Conservation (phyloP, 1,140 invertebrate genomes). For the Harpegnathos saltator region DNA sequence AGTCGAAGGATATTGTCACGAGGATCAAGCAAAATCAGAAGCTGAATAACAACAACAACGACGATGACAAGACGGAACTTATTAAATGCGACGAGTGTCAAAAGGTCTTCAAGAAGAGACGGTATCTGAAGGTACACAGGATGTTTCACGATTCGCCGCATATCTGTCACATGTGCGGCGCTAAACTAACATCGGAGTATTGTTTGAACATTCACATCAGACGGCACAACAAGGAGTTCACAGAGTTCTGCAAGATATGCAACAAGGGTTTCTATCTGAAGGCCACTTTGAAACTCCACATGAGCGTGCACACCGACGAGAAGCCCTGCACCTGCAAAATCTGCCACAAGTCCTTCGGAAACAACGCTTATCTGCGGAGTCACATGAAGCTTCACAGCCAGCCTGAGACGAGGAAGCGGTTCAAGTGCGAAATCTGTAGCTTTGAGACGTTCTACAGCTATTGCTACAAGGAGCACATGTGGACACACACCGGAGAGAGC, state of each 20-base stretch:
- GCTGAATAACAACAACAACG: constrained; percentile 89
- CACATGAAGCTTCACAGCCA: constrained; percentile 76
- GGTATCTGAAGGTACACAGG: constrained; percentile 77
- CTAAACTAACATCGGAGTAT: constrained; percentile 74
- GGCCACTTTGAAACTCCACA: constrained; percentile 83
- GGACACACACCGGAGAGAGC: constrained; percentile 85
- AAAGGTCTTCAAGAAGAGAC: constrained; percentile 78
- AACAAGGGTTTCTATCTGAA: constrained; percentile 90
- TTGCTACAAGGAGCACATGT: constrained; percentile 85
- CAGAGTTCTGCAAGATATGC: constrained; percentile 88
- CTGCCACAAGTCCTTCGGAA: constrained; percentile 85
- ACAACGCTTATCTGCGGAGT: constrained; percentile 71
- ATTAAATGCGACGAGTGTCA: constrained; percentile 87
- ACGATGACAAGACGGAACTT: constrained; percentile 88
- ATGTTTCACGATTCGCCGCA: constrained; percentile 70
- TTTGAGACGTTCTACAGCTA: constrained; percentile 77
- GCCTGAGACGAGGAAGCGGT: constrained; percentile 70
- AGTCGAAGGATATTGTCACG: constrained; percentile 84
- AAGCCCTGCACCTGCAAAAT: constrained; percentile 82
- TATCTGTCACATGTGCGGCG: constrained; percentile 79
- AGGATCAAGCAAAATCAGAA: constrained; percentile 1
- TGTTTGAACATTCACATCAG: constrained; percentile 77
- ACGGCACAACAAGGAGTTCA: constrained; percentile 80
- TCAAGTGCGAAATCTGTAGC: constrained; percentile 74
- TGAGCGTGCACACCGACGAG: constrained; percentile 74